Base-by-base conservation (phyloP, 1,140 invertebrate genomes). In the Formica exsecta region DNA sequence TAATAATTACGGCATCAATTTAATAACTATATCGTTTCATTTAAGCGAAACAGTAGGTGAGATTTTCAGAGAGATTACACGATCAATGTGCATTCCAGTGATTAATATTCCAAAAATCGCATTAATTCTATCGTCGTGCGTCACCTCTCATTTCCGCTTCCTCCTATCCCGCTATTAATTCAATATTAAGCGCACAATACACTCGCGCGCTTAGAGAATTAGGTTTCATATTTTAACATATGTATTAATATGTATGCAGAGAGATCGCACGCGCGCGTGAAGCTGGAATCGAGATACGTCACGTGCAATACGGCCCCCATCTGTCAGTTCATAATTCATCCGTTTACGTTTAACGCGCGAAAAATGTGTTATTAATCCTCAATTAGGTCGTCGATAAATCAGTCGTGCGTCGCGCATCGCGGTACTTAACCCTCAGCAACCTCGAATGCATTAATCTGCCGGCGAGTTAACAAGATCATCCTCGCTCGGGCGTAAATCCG, bases 401-500 rank as follows among this genome's bases (percentile, higher is more conserved):
- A 83, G 68, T 73, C 68, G 79, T 29, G 54, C 54, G 79, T 73
- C 66, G 66, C 66, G 13, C 68, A 48, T 25, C 38, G 16, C 77
- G 70, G 68, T 83, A 71, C 79, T 83, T 83, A 83, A 83, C 68
- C 44, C 79, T 83, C 79, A 44, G 66, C 79, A 36, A 29, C 70
- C 48, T 29, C 68, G 79, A 83, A 83, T 83, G 54, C 79, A 73
- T 83, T 83, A 83, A 83, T 83, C 79, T 73, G 68, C 79, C 25
- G 79, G 36, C 62, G 80, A 89, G 89, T 89, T 89, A 89, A 89
- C 88, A 89, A 86, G 87, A 89, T 89, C 87, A 91, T 87, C 75
- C 79, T 73, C 71, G 87, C 65, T 83, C 89, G 87, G 64, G 62
- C 85, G 83, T 91, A 91, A 91, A 91, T 91, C 86, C 85, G 79